Evolutionary conservation across 2,113 vertebrate species (phyloP).

Genomic region (Nymphicus hollandicus): DNA sequence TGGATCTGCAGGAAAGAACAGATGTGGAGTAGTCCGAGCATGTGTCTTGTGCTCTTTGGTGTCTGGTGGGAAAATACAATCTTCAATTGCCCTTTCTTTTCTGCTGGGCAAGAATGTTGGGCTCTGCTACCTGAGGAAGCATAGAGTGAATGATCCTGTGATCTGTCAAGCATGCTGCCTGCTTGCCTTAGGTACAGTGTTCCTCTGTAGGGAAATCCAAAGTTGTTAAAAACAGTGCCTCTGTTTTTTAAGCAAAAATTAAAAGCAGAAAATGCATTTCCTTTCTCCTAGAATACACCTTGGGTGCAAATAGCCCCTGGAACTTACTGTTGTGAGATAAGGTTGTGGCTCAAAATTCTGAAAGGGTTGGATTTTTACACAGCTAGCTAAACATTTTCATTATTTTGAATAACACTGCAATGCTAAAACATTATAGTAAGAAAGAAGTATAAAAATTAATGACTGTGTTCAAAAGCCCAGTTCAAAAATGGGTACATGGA

Average conservation of each 20-base stretch:
- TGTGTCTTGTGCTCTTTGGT: background rate
- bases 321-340: background rate
- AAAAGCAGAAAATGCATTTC: background rate
- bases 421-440: background rate
- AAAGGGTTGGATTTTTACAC: background rate
- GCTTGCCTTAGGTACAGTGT: background rate
- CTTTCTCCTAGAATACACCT: background rate
- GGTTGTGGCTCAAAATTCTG: background rate
- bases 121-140: background rate
- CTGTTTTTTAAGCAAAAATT: background rate
- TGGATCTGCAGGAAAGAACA: background rate
- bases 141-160: background rate
- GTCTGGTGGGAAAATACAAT: background rate
- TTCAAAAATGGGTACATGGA: background rate
- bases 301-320: background rate
- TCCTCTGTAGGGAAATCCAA: background rate
- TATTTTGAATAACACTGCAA: background rate
- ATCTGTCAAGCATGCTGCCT: background rate
- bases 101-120: background rate
- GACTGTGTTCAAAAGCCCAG: background rate
- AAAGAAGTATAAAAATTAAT: background rate
- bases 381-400: background rate
- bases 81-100: background rate
- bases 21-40: background rate
- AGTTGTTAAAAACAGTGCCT: background rate